phyloP scores from a whole-genome alignment of 2,113 vertebrate genomes.

The Callorhinus ursinus region DNA sequence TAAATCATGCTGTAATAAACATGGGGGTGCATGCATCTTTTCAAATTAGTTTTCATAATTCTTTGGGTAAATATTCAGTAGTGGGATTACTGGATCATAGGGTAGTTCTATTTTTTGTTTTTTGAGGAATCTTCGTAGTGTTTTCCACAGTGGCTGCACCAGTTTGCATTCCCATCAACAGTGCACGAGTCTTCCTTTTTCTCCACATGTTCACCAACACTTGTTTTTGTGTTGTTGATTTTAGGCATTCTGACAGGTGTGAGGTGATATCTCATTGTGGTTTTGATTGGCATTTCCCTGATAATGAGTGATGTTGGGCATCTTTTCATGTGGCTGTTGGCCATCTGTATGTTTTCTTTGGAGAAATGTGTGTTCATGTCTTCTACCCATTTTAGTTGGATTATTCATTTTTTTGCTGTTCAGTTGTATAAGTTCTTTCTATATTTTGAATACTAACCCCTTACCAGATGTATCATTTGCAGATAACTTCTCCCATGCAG shows the following conservation, averaged over 20 bases:
- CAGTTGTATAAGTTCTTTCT: too few relatives aligned
- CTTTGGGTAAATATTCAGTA: not conserved
- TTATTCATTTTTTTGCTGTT: too few relatives aligned
- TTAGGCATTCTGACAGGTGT: not conserved
- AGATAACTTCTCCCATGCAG: too few relatives aligned
- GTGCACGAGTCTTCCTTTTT: not conserved
- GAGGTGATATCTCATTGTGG: not conserved
- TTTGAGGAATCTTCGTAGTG: not conserved
- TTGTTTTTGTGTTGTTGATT: not conserved
- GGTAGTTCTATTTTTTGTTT: not conserved
- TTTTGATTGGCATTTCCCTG: not conserved
- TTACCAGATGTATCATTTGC: too few relatives aligned
- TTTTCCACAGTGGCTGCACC: not conserved
- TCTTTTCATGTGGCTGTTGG: not conserved
- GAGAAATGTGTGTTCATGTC: too few relatives aligned
- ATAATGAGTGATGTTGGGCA: not conserved
- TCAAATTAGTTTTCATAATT: not conserved
- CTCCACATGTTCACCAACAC: not conserved
- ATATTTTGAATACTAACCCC: too few relatives aligned
- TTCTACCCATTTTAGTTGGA: too few relatives aligned
- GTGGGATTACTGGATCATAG: not conserved
- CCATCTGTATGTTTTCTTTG: too few relatives aligned
- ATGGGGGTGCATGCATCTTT: not conserved
- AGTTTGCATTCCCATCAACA: not conserved
- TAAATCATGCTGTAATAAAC: not conserved